These are phyloP conservation scores for Gallinago undulata DNA, from an alignment of 2,113 vertebrate species.

Conservation along the genomic window DNA sequence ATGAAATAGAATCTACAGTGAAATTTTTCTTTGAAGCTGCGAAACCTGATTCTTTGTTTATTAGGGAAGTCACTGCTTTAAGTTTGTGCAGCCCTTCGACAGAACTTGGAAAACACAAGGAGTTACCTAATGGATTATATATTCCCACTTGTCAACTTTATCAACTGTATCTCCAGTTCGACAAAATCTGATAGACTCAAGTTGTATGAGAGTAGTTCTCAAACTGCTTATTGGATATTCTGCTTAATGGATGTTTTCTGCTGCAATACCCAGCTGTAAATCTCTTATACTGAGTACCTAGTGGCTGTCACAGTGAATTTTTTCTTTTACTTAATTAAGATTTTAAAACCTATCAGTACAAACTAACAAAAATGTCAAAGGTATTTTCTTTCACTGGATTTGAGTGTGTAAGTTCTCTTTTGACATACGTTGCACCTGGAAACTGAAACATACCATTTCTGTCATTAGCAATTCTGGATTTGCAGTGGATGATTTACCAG, in stretches of 20 bases:
- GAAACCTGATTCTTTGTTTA: constrained; percentile 14
- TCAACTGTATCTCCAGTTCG: background rate
- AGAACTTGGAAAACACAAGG: background rate
- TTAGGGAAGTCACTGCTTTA: background rate
- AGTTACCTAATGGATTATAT: background rate
- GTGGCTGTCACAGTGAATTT: background rate
- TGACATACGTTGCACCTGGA: constrained; percentile 55
- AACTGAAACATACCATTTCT: background rate
- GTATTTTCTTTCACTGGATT: constrained; percentile 60
- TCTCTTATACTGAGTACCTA: background rate
- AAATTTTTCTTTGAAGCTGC: constrained; percentile 22
- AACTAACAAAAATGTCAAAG: constrained; percentile 27
- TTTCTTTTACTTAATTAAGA: background rate
- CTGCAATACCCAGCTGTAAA: background rate
- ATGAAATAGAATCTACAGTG: constrained; percentile 17
- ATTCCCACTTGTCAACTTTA: background rate
- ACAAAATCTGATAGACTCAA: background rate
- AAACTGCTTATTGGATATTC: background rate
- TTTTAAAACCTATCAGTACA: background rate
- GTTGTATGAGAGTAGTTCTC: background rate
- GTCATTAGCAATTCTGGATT: background rate
- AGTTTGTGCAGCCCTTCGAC: background rate
- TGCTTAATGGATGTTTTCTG: background rate
- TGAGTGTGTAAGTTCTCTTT: constrained; percentile 71
- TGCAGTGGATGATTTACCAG: background rate